phyloP scores from a whole-genome alignment of 2,888 invertebrate genomes.

The Eugnorisma glareosa region DNA sequence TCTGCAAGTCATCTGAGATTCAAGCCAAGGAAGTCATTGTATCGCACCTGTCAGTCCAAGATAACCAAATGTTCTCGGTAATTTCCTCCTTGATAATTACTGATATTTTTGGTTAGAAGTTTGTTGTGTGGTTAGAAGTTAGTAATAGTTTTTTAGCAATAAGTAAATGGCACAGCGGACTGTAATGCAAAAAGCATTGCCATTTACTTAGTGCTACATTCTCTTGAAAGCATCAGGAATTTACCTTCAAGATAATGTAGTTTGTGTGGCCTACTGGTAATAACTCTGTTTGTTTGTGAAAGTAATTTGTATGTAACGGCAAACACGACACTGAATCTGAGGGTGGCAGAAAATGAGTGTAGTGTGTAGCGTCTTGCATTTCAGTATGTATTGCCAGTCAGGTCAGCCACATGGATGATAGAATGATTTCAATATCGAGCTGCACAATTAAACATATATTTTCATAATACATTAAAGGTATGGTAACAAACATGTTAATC shows the following conservation, averaged over 20 bases:
- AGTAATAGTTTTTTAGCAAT: not conserved
- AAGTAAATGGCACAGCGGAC: not conserved
- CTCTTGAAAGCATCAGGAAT: not conserved
- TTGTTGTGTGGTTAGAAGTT: too few relatives aligned
- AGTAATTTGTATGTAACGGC: slow-evolving; percentile 23
- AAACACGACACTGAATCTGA: slow-evolving; percentile 29
- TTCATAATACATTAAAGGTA: slow-evolving; percentile 5
- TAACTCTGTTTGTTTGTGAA: slow-evolving; percentile 3
- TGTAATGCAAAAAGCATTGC: too few relatives aligned
- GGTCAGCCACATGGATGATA: slow-evolving; percentile 13
- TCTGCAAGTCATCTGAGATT: slow-evolving; percentile 29
- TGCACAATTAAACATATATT: slow-evolving; percentile 10
- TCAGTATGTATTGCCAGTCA: slow-evolving; percentile 4
- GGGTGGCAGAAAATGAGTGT: not conserved
- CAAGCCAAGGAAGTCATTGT: slow-evolving; percentile 26
- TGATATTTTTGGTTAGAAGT: not conserved
- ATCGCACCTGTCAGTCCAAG: slow-evolving; percentile 1
- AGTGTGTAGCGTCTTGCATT: slow-evolving; percentile 17
- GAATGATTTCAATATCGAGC: slow-evolving; percentile 4
- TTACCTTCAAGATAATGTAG: not conserved
- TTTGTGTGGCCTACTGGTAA: not conserved
- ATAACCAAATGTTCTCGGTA: not conserved
- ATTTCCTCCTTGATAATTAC: slow-evolving; percentile 3
- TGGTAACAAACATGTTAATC: slow-evolving; percentile 16
- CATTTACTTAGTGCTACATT: not conserved